phyloP scores from a whole-genome alignment of 2,113 vertebrate species.

The Lynx canadensis region DNA sequence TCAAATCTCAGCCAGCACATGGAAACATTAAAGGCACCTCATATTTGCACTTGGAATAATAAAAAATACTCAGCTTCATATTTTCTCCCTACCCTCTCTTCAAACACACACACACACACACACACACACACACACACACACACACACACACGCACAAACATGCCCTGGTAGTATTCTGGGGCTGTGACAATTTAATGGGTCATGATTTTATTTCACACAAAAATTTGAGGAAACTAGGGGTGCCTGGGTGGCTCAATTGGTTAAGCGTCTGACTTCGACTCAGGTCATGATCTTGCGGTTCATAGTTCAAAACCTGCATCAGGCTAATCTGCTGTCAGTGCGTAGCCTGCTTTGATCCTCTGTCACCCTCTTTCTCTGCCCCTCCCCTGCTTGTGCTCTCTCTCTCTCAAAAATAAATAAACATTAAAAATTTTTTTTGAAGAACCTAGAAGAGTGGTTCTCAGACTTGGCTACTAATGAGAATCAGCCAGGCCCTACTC shows the following conservation, averaged over 20 bases:
- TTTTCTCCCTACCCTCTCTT: neutral
- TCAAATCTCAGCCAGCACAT: neutral
- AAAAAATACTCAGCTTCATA: neutral
- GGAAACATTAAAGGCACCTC: neutral
- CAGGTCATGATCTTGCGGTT: no score
- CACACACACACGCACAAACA: neutral
- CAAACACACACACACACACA: neutral
- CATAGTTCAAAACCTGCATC: no score
- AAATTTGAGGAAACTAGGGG: neutral
- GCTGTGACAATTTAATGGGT: neutral
- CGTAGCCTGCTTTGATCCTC: no score
- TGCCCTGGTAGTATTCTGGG: neutral
- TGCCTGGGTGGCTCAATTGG: no score
- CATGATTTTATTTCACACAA: neutral
- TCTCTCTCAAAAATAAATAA: no score
- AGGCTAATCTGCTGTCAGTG: no score
- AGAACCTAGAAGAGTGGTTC: neutral
- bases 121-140: neutral
- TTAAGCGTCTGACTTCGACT: no score
- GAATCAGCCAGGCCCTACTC: neutral
- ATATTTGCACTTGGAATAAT: neutral
- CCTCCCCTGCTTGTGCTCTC: no score
- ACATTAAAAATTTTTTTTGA: neutral
- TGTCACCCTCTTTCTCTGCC: no score
- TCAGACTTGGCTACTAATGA: neutral